phyloP scores from a whole-genome alignment of 2,888 invertebrate species.

The Trilocha varians region DNA sequence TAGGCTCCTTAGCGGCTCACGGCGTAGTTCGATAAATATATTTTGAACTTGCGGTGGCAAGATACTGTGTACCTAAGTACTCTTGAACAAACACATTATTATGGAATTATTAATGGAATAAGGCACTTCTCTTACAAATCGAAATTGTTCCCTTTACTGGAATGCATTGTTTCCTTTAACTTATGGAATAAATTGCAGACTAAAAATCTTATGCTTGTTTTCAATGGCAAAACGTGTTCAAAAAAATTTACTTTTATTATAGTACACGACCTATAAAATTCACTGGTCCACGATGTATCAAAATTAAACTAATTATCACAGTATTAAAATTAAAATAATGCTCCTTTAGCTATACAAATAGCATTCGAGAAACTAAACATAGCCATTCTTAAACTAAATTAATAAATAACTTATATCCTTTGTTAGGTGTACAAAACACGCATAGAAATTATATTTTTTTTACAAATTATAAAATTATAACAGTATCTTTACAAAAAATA shows the following conservation, averaged over 20 bases:
- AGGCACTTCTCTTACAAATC: background rate
- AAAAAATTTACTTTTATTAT: too few species aligned
- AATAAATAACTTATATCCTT: conserved; percentile 63
- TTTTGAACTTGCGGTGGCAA: background rate
- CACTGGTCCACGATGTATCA: conserved; percentile 32
- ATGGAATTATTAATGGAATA: background rate
- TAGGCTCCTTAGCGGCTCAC: background rate
- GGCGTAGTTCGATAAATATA: background rate
- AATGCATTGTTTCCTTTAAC: too few species aligned
- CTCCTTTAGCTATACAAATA: conserved; percentile 37
- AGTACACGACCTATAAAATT: conserved; percentile 5
- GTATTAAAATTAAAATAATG: conserved; percentile 65
- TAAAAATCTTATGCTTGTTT: too few species aligned
- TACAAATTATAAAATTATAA: conserved; percentile 49
- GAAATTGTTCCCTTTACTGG: too few species aligned
- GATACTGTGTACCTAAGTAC: background rate
- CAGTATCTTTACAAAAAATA: conserved; percentile 55
- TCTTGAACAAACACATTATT: too few species aligned
- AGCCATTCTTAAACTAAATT: conserved; percentile 62
- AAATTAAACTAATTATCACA: conserved; percentile 69
- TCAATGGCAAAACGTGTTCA: too few species aligned
- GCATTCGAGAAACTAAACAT: conserved; percentile 54
- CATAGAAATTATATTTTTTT: conserved; percentile 40
- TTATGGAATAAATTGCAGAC: conserved; percentile 10
- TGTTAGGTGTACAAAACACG: conserved; percentile 46